Conservation (phyloP, 2,888 invertebrate species). For the Oligia fasciuncula region DNA sequence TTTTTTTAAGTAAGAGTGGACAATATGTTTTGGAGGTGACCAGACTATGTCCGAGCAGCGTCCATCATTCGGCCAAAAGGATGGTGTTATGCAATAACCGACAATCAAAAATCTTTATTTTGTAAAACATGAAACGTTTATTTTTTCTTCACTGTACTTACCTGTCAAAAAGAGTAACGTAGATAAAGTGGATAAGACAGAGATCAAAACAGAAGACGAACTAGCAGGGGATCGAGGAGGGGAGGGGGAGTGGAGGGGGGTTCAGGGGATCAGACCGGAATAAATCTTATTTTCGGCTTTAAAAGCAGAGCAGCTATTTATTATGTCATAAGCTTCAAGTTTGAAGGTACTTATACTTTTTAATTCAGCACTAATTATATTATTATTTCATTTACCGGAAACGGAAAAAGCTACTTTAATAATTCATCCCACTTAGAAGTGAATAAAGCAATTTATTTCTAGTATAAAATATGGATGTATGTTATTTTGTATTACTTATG, state of each 20-base stretch:
- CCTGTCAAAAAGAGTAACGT: too few relatives aligned
- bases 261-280: too few relatives aligned
- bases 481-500: slow-evolving; percentile 27
- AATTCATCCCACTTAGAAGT: slow-evolving; percentile 33
- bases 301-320: background rate
- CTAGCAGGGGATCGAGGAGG: too few relatives aligned
- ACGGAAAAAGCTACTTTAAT: slow-evolving; percentile 33
- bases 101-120: background rate
- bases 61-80: slow-evolving; percentile 75
- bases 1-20: slow-evolving; percentile 75
- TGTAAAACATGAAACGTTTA: too few relatives aligned
- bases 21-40: slow-evolving; percentile 82
- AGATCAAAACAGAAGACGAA: too few relatives aligned
- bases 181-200: too few relatives aligned
- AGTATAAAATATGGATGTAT: slow-evolving; percentile 25
- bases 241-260: too few relatives aligned
- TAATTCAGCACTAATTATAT: slow-evolving; percentile 14
- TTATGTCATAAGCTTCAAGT: slow-evolving; percentile 5
- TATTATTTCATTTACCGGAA: slow-evolving; percentile 35
- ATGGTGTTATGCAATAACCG: slow-evolving; percentile 68
- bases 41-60: slow-evolving; percentile 76
- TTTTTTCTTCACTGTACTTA: too few relatives aligned
- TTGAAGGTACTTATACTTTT: slow-evolving; percentile 21
- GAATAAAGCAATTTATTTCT: slow-evolving; percentile 37
- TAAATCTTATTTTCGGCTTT: background rate